Conservation (phyloP, 1,140 invertebrate species). For the Cephus cinctus region DNA sequence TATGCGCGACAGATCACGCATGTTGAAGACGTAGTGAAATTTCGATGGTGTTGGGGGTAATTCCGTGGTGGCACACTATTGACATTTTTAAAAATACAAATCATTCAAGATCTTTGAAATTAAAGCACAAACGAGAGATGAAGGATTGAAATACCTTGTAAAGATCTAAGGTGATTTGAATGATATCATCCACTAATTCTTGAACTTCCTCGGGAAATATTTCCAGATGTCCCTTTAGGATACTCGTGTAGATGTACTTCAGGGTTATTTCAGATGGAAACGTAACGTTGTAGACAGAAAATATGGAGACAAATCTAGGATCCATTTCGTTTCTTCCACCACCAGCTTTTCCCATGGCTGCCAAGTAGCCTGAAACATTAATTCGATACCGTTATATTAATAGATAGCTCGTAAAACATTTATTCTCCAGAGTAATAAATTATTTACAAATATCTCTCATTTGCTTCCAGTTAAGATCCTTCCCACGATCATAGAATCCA, state of each 20-base stretch:
- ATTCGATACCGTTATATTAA: background rate
- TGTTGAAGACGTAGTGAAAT: constrained; percentile 93
- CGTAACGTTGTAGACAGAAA: constrained; percentile 82
- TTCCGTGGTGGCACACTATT: constrained; percentile 67
- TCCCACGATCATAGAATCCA: constrained; percentile 86
- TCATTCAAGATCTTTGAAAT: background rate
- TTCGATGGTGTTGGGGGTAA: constrained; percentile 89
- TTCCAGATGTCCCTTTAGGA: constrained; percentile 74
- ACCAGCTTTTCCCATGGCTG: constrained; percentile 79
- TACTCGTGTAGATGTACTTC: constrained; percentile 80
- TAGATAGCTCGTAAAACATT: background rate
- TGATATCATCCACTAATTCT: constrained; percentile 63
- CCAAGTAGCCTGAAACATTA: constrained; percentile 65
- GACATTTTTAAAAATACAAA: background rate
- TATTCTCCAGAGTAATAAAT: background rate
- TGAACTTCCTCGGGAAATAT: constrained; percentile 69
- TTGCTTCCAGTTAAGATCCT: constrained; percentile 86
- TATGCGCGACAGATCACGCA: constrained; percentile 84
- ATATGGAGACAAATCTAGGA: constrained; percentile 85
- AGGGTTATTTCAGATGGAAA: constrained; percentile 78
- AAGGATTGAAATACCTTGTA: constrained; percentile 65
- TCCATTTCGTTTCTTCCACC: constrained; percentile 88
- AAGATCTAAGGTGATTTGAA: constrained; percentile 77
- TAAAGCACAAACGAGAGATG: background rate
- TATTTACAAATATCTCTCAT: constrained; percentile 73